Conservation (phyloP, 2,113 vertebrate genomes). For the Hystrix cristata region DNA sequence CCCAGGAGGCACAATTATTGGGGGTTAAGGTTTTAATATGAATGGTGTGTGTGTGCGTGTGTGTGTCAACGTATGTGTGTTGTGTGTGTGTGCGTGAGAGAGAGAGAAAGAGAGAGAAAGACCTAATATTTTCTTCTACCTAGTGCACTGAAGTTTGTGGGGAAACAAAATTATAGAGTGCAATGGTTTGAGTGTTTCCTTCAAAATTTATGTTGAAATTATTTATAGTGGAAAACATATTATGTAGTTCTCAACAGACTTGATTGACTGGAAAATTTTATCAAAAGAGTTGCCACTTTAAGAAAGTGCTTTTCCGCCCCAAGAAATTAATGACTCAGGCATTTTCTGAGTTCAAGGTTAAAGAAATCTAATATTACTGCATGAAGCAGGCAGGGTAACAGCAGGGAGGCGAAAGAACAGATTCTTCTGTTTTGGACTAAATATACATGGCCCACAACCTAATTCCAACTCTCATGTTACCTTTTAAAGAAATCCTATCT, state of each 20-base stretch:
- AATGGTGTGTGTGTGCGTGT: too few species aligned
- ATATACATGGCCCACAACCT: background rate
- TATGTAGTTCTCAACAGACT: background rate
- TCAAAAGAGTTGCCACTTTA: constrained; percentile 36
- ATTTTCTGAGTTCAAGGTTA: constrained; percentile 53
- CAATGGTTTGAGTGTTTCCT: background rate
- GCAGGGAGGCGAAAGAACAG: background rate
- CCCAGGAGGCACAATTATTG: background rate
- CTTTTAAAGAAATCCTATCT: constrained; percentile 50
- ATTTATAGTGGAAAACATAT: background rate
- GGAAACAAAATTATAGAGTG: background rate
- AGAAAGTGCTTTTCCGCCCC: background rate
- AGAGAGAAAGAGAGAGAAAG: background rate
- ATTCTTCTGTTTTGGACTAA: background rate
- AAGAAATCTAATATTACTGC: background rate
- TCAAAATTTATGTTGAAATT: background rate
- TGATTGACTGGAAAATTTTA: constrained; percentile 28
- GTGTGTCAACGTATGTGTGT: too few species aligned
- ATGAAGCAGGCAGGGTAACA: background rate
- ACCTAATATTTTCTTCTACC: background rate
- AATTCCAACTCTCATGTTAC: background rate
- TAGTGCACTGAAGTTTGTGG: background rate
- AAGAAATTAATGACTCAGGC: constrained; percentile 6
- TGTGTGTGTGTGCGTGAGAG: too few species aligned
- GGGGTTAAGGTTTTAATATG: background rate